Conservation (phyloP, 2,888 invertebrate species). For the Lomographa bimaculata region DNA sequence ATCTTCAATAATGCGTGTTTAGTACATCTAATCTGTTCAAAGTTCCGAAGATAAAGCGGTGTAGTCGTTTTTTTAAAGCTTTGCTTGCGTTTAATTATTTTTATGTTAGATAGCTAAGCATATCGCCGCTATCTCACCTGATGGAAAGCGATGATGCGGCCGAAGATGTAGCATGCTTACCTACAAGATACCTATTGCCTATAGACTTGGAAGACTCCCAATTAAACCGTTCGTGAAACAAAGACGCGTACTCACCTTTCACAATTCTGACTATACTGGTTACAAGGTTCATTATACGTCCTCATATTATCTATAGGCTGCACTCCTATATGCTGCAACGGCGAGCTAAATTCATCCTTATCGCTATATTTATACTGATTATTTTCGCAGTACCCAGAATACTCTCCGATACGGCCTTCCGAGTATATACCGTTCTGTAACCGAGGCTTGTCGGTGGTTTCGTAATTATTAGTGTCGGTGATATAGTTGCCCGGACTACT, state of each 20-base stretch:
- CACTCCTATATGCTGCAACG: conserved; percentile 51
- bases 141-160: no score
- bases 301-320: conserved; percentile 63
- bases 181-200: no score
- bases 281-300: conserved; percentile 55
- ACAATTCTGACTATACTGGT: conserved; percentile 60
- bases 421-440: conserved; percentile 57
- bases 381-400: conserved; percentile 60
- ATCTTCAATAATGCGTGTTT: no score
- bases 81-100: no score
- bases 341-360: conserved; percentile 62
- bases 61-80: no score
- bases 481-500: conserved; percentile 68
- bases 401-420: conserved; percentile 59
- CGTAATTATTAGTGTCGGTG: conserved; percentile 57
- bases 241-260: conserved; percentile 44
- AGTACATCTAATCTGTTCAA: no score
- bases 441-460: conserved; percentile 48
- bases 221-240: no score
- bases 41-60: no score
- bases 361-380: conserved; percentile 60
- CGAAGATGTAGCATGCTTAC: no score
- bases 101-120: no score
- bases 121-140: no score
- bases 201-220: no score